Evolutionary conservation across 2,797 vertebrate genomes (phyloP).

Genomic region (Chloroceryle inda): DNA sequence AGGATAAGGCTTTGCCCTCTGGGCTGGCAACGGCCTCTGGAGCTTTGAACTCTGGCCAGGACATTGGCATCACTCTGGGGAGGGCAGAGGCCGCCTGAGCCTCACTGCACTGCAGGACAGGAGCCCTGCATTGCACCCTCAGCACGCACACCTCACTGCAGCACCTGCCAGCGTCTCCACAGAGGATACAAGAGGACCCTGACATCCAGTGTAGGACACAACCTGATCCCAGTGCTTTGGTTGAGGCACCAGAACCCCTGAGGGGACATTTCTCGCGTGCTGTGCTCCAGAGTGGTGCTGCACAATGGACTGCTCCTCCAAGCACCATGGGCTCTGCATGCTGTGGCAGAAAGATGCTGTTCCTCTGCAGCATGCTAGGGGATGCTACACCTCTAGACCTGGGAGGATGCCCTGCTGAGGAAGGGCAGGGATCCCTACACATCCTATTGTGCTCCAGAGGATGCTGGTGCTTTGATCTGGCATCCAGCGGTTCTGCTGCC

Average conservation of each 20-base stretch:
- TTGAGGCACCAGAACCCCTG: not conserved
- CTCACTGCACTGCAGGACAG: rapidly evolving
- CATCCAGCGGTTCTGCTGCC: not conserved
- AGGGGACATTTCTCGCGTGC: rapidly evolving
- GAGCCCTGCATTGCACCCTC: not conserved
- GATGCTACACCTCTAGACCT: not conserved
- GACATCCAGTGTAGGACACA: rapidly evolving
- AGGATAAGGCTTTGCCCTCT: not conserved
- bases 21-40: not conserved
- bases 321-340: not conserved
- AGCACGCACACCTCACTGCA: not conserved
- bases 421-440: not conserved
- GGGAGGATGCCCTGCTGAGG: not conserved
- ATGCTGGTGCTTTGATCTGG: not conserved
- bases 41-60: not conserved
- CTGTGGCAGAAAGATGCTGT: not conserved
- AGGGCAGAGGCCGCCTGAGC: not conserved
- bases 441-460: not conserved
- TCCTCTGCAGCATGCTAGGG: not conserved
- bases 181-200: not conserved
- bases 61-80: not conserved
- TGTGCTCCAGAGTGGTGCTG: not conserved
- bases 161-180: rapidly evolving
- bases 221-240: not conserved
- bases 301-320: not conserved